Evolutionary conservation across 2,797 vertebrate genomes (phyloP).

Genomic region (Diplodus puntazzo): DNA sequence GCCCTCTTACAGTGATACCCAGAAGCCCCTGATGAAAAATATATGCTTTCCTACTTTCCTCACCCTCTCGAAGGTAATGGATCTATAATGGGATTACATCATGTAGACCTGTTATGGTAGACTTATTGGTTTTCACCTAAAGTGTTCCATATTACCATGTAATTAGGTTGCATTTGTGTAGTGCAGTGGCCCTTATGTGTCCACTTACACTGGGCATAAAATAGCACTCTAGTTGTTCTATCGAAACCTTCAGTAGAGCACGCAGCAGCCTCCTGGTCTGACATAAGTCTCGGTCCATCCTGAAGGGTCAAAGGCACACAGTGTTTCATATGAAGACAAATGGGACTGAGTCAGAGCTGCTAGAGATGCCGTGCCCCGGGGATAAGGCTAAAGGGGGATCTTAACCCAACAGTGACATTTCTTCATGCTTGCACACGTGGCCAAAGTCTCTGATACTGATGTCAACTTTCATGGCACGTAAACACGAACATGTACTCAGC

Average conservation of each 20-base stretch:
- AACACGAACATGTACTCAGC: slow-evolving; percentile 62
- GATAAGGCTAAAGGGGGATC: slow-evolving; percentile 23
- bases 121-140: slow-evolving; percentile 86
- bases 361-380: slow-evolving; percentile 8
- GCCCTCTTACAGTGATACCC: slow-evolving; percentile 70
- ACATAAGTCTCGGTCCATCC: slow-evolving; percentile 19
- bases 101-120: slow-evolving; percentile 77
- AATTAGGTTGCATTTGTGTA: slow-evolving; percentile 78
- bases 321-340: slow-evolving; percentile 34
- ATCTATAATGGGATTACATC: slow-evolving; percentile 81
- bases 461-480: slow-evolving; percentile 47
- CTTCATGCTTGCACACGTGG: slow-evolving; percentile 5
- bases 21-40: slow-evolving; percentile 79
- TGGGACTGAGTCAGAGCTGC: slow-evolving; percentile 30
- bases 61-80: slow-evolving; percentile 77
- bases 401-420: slow-evolving; percentile 43
- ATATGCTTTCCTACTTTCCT: slow-evolving; percentile 80
- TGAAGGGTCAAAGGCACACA: slow-evolving; percentile 8
- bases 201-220: slow-evolving; percentile 74
- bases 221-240: slow-evolving; percentile 70
- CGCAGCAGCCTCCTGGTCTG: not conserved
- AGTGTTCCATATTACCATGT: slow-evolving; percentile 84
- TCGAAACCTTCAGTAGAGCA: slow-evolving; percentile 17
- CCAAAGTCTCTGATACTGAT: slow-evolving; percentile 30
- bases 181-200: slow-evolving; percentile 73